These are phyloP conservation scores for Cepaea hortensis DNA, from an alignment of 2,888 invertebrate species.

Conservation along the genomic window DNA sequence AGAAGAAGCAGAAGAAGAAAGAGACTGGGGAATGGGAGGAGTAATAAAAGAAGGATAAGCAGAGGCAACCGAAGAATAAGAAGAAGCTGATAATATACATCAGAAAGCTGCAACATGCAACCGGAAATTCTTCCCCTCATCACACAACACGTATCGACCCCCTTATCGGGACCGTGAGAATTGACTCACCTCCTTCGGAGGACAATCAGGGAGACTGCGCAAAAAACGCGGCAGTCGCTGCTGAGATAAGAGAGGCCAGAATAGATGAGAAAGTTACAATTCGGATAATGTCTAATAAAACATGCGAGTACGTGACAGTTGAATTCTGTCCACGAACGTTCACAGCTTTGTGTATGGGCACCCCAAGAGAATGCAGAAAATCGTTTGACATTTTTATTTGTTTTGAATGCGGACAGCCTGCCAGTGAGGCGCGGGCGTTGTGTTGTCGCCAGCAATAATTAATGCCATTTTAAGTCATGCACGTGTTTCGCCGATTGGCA, in stretches of 20 bases:
- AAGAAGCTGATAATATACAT: not conserved
- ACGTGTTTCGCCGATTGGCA: not conserved
- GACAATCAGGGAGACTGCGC: not conserved
- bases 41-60: too few species aligned
- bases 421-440: not conserved
- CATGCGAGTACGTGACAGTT: conserved; percentile 12
- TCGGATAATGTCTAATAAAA: conserved; percentile 1
- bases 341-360: not conserved
- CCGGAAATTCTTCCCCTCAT: not conserved
- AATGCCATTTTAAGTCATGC: conserved; percentile 1
- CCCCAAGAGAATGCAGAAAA: not conserved
- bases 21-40: not conserved
- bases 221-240: too few species aligned
- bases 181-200: not conserved
- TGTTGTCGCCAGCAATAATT: conserved; percentile 19
- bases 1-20: not conserved
- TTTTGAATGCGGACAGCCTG: not conserved
- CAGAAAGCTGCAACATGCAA: not conserved
- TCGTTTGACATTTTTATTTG: conserved; percentile 35
- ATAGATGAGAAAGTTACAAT: not conserved
- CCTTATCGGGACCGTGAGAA: not conserved
- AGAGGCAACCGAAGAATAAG: not conserved
- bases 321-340: not conserved
- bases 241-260: too few species aligned
- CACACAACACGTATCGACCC: not conserved